Base-by-base conservation (phyloP, 2,797 vertebrate species). In the Rhinatrema bivittatum region DNA sequence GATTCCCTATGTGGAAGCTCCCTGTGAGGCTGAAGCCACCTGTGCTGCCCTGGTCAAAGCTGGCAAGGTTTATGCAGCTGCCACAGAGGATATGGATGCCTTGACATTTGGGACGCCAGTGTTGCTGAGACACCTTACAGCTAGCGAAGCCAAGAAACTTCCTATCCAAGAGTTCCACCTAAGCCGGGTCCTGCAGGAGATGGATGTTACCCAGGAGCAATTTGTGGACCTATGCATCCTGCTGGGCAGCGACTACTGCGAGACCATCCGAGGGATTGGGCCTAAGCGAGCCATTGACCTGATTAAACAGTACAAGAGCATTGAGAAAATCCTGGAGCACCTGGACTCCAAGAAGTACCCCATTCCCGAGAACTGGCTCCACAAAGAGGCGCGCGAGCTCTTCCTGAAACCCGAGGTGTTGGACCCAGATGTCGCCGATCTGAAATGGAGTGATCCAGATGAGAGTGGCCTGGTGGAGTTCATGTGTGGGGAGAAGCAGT, bases 151-250 rank as follows among this genome's bases (percentile, higher is more conserved):
- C 16, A 98, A 98, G 78, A 98, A 99, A 55, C 84, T 98, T 52
- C 93, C 96, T 4, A 91, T 99, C 50, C 94, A 99, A 55, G 96
- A 99, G 53, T 97, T 95, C 60, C 86, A 94, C 65, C 86, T 95
- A 47, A 87, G 25, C 65, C 86, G 89, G 1, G 48, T 94, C 11
- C 78, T 99, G 39, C 82, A 93, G 69, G 94, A 95, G 1, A 79
- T 93, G 2, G 74, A 61, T 16, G 61, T 99, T 40, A 89, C 78
- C 17, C 86, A 89, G 37, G 82, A 90, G 13, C 68, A 98, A 87
- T 99, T 99, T 16, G 89, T 99, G 53, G 94, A 99, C 56, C 78
- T 99, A 17, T 99, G 94, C 48, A 98, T 99, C 66, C 82, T 99
- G 28, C 75, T 98, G 60, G 96, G 96, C 45, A 97, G 93, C 1